These are phyloP conservation scores for Polyergus mexicanus DNA, from an alignment of 1,140 invertebrate species.

Conservation along the genomic window DNA sequence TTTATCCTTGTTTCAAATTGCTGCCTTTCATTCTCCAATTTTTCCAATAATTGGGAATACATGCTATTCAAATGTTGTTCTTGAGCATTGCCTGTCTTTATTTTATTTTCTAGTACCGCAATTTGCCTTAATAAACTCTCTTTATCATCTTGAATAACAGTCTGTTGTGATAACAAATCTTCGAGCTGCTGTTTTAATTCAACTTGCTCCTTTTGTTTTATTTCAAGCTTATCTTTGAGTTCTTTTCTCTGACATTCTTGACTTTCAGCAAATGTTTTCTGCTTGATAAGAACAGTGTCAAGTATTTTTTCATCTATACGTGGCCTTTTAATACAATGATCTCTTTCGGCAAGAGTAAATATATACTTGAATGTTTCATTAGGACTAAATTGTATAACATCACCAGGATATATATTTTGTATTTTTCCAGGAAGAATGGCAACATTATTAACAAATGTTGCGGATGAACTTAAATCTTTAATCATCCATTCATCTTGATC, in stretches of 20 bases:
- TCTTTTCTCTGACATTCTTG: slow-evolving; percentile 85
- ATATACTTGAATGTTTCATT: slow-evolving; percentile 84
- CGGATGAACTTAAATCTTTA: slow-evolving; percentile 85
- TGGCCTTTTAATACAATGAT: slow-evolving; percentile 80
- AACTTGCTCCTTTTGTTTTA: slow-evolving; percentile 86
- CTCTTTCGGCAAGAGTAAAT: slow-evolving; percentile 78
- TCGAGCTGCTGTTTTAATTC: slow-evolving; percentile 85
- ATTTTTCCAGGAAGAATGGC: slow-evolving; percentile 79
- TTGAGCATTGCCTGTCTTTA: slow-evolving; percentile 84
- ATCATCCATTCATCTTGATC: slow-evolving; percentile 80
- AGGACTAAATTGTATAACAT: slow-evolving; percentile 85
- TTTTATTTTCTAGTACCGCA: slow-evolving; percentile 83
- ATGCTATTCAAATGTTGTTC: slow-evolving; percentile 85
- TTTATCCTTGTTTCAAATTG: slow-evolving; percentile 86
- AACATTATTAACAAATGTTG: slow-evolving; percentile 85
- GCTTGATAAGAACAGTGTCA: slow-evolving; percentile 83
- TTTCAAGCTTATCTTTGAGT: slow-evolving; percentile 83
- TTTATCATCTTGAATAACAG: slow-evolving; percentile 82
- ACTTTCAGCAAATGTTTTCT: slow-evolving; percentile 86
- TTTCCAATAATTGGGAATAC: slow-evolving; percentile 84
- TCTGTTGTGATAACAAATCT: slow-evolving; percentile 81
- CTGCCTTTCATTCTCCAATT: slow-evolving; percentile 85
- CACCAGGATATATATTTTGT: slow-evolving; percentile 82
- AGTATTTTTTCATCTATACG: slow-evolving; percentile 80
- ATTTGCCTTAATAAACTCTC: slow-evolving; percentile 83